Evolutionary conservation across 2,113 vertebrate genomes (phyloP), one percentile per base, ranked within the genome.

Genomic region (Propithecus coquereli): DNA sequence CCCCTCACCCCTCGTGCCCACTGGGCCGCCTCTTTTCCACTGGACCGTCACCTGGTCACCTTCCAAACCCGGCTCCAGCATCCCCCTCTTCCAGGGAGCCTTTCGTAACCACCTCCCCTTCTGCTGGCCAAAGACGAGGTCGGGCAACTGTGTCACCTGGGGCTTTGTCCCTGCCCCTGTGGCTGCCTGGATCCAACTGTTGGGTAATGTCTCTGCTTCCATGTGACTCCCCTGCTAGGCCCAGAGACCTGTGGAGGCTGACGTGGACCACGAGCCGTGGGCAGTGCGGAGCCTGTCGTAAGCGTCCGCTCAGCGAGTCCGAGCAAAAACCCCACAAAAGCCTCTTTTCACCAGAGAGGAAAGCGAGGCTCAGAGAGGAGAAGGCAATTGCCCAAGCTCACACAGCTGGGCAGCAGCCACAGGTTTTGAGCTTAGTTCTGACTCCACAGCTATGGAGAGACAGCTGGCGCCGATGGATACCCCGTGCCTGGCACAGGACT

Each of bases 221-320:
- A 27, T 1, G 25, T 1, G 11, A 32, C 68, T 63, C 27, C 13
- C 73, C 80, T 30, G 30, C 45, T n/a, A 43, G 68, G n/a, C 12
- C 0, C 17, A 6, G 9, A 57, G 52, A 77, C 22, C 13, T 16
- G 1, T 4, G 47, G 57, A n/a, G 4, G 4, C 87, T n/a, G 22
- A 23, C 4, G 10, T 6, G 30, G 27, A 47, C 45, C 10, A 40
- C 14, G 54, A 37, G 45, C 47, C 47, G 13, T 3, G 57, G 6
- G 0, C 17, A 40, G 32, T 47, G 32, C 27, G 13, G 27, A 7
- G 27, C 34, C 25, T 22, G 27, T 23, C 37, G 54, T 8, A 6
- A 0, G 7, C 1, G 2, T 10, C 32, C 3, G 54, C 90, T 82
- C 87, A 23, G 65, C 4, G 13, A 91, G 61, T 45, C n/a, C 4